Evolutionary conservation across 2,113 vertebrate species (phyloP), one percentile per base, ranked within the genome.

Genomic region (Microcebus lehilahytsara): DNA sequence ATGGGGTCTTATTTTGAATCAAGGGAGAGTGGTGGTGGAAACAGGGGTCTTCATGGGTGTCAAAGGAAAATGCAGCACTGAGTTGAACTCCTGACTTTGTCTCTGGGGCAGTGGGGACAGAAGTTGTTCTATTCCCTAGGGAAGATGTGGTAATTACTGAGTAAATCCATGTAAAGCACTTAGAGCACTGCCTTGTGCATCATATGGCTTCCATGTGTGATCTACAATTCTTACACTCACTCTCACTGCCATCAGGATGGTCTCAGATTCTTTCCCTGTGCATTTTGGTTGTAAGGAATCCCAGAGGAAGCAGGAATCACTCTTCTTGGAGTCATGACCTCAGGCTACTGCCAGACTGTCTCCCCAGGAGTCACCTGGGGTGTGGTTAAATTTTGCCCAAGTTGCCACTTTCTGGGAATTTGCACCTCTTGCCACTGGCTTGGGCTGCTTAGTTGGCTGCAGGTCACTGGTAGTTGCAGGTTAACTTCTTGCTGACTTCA

Each of bases 131-230:
- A 5, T 74, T 23, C 49, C 37, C 60, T 53, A 14, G 27, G 10
- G 67, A 58, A 10, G 14, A 46, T 67, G 19, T 49, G 53, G 20
- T 2, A 19, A 30, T 4, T 9, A 42, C 0, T 2, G 51, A 0
- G 0, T 9, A 27, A 13, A 12, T 23, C 12, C 14, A 5, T 0
- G 0, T 1, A 10, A 49, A 89, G 5, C 1, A 34, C 5, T 4
- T 3, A 7, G 17, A 14, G 30, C 64, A 30, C 19, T 17, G 40
- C 40, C 22, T 60, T 74, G 23, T 6, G 0, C 3, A 3, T 9
- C 9, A 17, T 8, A 51, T 81, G 14, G n/a, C 85, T 12, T 58
- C 9, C 3, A 10, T 3, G 8, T 5, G 13, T 4, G 3, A 4
- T 11, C 23, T 20, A 6, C 22, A 32, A 9, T 3, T 40, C 37